Base-by-base conservation (phyloP, 2,113 vertebrate species). In the Coreoperca whiteheadi region DNA sequence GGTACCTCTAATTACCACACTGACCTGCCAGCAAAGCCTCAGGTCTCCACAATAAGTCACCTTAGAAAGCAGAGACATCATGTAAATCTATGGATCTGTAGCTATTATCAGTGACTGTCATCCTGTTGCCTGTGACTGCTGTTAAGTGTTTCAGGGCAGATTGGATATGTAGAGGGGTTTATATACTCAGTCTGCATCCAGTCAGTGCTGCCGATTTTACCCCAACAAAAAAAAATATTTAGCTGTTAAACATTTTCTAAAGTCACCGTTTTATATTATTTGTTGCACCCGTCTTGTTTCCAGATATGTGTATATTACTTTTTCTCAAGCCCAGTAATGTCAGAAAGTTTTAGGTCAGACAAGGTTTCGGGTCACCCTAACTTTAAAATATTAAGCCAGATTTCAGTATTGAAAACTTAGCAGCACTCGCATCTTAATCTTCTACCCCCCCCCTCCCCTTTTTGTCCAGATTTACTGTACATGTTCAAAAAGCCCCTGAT, bases 51-150 rank as follows among this genome's bases (percentile, higher is more conserved):
- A 30, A 41, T 50, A 43, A 56, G 37, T 82, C 84, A 80, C 71
- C 50, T 50, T 83, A 69, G 56, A 84, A 51, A 79, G 81, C 71
- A 79, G 61, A 87, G 69, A 77, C 74, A 74, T 74, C 30, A 9
- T 88, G 86, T 90, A 79, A 77, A 82, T 90, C 71, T 87, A 30
- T 64, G 81, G 74, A 76, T 83, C 75, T 85, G 79, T 85, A 68
- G 76, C 80, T 82, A 41, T 77, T 82, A 82, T 43, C 74, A 83
- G 82, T 41, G 77, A 88, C 78, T 84, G 81, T 89, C 18, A 72
- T 92, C 77, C 50, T 89, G 70, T 87, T 91, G 93, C 92, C 91
- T 94, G 92, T 89, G 86, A 93, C 94, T 94, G 94, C 94, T 93
- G 94, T 94, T 88, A 74, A 53, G 57, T 78, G 81, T 88, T 89